Evolutionary conservation across 1,140 invertebrate genomes (phyloP), one percentile per base, ranked within the genome.

Genomic region (Formica selysi): DNA sequence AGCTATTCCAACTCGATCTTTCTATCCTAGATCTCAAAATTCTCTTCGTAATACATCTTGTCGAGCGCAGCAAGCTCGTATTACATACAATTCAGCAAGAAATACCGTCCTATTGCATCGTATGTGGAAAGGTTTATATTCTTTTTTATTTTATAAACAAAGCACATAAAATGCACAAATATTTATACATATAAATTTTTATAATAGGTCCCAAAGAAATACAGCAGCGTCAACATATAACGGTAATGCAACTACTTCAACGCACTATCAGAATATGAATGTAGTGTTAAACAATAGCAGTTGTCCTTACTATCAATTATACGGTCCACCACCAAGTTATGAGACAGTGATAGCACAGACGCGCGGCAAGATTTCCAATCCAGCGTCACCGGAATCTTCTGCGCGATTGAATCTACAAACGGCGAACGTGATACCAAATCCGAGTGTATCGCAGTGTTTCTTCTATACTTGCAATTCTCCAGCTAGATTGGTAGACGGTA

Each of bases 311-410:
- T 95, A 95, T 76, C 94, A 95, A 80, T 87, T 95, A 11, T 95
- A 95, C 73, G 95, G 95, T 61, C 95, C 95, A 38, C 95, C 95
- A 10, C 95, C 95, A 19, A 95, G 95, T 85, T 95, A 95, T 85
- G 95, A 96, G 73, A 95, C 95, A 73, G 95, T 95, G 22, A 95
- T 96, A 44, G 93, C 94, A 2, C 94, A 95, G 74, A 92, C 92
- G 7, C 93, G 94, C 5, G 92, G 93, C 26, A 95, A 95, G 71
- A 81, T 92, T 2, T 87, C 91, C 1, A 88, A 65, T 67, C 91
- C 94, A 2, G 89, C 92, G 48, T 93, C 94, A 11, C 91, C 93
- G 32, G 92, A 95, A 54, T 85, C 91, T 6, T 83, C 84, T 19
- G 36, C 87, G 11, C 83, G 85, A 10, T 5, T 83, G 6, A 87